phyloP scores from a whole-genome alignment of 2,113 vertebrate genomes.

The Gobiocypris rarus region DNA sequence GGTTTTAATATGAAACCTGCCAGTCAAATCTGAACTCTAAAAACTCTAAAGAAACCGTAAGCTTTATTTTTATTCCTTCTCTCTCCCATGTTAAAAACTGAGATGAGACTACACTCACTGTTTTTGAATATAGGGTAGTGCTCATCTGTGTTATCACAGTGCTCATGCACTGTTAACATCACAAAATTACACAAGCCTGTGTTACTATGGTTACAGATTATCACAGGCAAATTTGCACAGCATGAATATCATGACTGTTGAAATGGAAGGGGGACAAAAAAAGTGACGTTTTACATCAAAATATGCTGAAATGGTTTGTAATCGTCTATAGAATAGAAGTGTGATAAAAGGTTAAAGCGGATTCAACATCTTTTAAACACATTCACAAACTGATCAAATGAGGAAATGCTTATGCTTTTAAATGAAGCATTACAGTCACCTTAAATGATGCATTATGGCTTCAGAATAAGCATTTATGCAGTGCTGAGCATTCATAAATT shows the following conservation, averaged over 20 bases:
- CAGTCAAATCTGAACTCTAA: not conserved
- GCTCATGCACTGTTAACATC: constrained; percentile 70
- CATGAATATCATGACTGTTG: constrained; percentile 40
- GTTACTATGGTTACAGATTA: constrained; percentile 76
- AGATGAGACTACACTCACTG: not conserved
- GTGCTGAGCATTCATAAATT: constrained; percentile 14
- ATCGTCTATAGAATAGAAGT: not conserved
- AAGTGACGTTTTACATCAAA: constrained; percentile 26
- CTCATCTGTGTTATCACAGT: constrained; percentile 66
- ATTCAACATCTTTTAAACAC: not conserved
- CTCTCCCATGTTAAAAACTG: not conserved
- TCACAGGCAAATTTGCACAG: constrained; percentile 63
- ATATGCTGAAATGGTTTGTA: not conserved
- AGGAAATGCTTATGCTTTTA: not conserved
- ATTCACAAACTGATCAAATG: not conserved
- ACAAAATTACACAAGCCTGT: constrained; percentile 62
- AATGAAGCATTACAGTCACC: not conserved
- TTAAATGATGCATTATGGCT: constrained; percentile 6
- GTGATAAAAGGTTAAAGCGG: not conserved
- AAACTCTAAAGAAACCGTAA: constrained; percentile 2
- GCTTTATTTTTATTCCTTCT: not conserved
- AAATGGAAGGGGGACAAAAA: constrained; percentile 27
- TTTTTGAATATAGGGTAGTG: constrained; percentile 53
- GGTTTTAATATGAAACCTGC: not conserved
- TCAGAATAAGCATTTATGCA: constrained; percentile 9